phyloP scores from a whole-genome alignment of 2,888 invertebrate genomes.

The Odontomyia ornata region DNA sequence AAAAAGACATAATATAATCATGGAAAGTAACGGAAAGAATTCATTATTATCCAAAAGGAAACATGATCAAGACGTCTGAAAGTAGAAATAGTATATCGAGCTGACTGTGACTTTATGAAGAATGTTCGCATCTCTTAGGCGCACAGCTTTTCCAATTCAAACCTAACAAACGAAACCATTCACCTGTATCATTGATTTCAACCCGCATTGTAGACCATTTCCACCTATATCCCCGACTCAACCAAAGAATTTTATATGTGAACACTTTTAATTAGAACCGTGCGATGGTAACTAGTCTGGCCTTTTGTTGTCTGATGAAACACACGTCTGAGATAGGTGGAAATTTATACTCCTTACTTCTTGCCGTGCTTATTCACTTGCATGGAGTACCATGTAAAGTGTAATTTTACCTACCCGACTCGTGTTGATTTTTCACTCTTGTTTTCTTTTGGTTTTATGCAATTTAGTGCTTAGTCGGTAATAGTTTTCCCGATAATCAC shows the following conservation, averaged over 20 bases:
- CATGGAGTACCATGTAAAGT: background rate
- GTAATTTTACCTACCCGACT: constrained; percentile 38
- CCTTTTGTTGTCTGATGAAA: constrained; percentile 38
- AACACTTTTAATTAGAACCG: constrained; percentile 41
- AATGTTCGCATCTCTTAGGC: no score
- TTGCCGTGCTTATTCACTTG: no score
- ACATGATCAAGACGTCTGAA: background rate
- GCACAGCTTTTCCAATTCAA: no score
- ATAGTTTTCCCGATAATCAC: constrained; percentile 40
- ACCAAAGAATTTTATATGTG: constrained; percentile 27
- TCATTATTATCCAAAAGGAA: background rate
- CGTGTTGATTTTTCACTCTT: constrained; percentile 35
- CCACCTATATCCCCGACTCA: background rate
- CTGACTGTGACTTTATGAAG: no score
- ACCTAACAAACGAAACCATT: no score
- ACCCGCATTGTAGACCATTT: background rate
- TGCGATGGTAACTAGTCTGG: constrained; percentile 35
- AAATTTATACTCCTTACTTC: no score
- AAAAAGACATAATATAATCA: no score
- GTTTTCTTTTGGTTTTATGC: constrained; percentile 35
- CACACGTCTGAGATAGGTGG: no score
- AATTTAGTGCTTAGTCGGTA: constrained; percentile 19
- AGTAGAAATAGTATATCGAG: background rate
- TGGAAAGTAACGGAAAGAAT: no score
- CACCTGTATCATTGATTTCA: constrained; percentile 9